Evolutionary conservation across 2,113 vertebrate species (phyloP).

Genomic region (Asarcornis scutulata): DNA sequence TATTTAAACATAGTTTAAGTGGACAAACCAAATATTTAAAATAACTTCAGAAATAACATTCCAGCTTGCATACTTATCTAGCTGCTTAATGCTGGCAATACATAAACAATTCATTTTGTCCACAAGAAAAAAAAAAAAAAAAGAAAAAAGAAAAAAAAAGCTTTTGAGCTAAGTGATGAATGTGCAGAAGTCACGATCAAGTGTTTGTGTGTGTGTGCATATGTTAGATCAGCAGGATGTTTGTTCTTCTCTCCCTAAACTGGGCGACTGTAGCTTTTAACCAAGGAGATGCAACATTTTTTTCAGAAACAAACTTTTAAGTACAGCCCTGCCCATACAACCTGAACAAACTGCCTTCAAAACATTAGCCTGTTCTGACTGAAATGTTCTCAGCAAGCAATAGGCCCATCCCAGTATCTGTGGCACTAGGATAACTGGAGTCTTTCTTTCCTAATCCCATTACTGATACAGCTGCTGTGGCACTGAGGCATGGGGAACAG

Average conservation of each 20-base stretch:
- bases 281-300: neutral
- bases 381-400: neutral
- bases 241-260: neutral
- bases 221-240: neutral
- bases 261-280: neutral
- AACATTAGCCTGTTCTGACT: neutral
- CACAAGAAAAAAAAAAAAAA: neutral
- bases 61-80: neutral
- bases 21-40: constrained; percentile 42
- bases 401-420: neutral
- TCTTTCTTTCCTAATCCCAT: neutral
- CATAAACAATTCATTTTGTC: neutral
- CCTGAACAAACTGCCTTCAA: neutral
- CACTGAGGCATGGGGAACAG: neutral
- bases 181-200: neutral
- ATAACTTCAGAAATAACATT: constrained; percentile 12
- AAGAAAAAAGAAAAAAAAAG: neutral
- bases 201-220: neutral
- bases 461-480: no score
- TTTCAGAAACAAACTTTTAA: neutral
- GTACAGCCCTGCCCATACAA: neutral
- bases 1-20: constrained; percentile 23
- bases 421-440: neutral
- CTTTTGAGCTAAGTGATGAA: neutral
- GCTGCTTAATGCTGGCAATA: neutral